A percentile compares a stretch with the other conserved stretches of the same genome.
Evolutionary conservation across 2,797 vertebrate genomes (phyloP).

Genomic region (Okamejei kenojei): DNA sequence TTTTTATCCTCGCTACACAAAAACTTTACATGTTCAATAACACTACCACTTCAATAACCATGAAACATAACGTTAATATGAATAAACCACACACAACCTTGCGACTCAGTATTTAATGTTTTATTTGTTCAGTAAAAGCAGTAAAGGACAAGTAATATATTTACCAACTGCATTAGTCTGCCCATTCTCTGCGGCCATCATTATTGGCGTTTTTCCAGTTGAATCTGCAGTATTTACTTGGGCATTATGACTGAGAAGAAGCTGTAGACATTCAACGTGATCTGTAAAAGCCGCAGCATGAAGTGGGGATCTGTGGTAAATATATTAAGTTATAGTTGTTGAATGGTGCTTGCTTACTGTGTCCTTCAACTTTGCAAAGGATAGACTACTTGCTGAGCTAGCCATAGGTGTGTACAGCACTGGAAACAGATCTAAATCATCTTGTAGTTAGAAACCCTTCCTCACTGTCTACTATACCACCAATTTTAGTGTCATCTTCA

Average conservation of each 20-base stretch:
- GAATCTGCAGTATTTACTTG: conserved; percentile 83
- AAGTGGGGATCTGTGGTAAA: conserved; percentile 73
- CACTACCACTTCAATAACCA: no score
- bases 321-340: neutral
- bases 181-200: conserved; percentile 96
- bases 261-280: conserved; percentile 93
- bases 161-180: conserved; percentile 94
- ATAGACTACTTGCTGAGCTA: neutral
- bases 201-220: conserved; percentile 86
- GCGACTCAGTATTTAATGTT: neutral
- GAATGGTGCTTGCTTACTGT: neutral
- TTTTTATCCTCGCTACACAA: neutral
- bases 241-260: conserved; percentile 89
- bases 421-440: no score
- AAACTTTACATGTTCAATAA: neutral
- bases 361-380: neutral
- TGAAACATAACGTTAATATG: no score
- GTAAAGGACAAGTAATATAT: conserved; percentile 42
- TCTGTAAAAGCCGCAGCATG: conserved; percentile 96
- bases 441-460: no score
- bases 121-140: neutral
- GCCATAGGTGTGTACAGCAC: no score
- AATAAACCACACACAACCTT: no score
- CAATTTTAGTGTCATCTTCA: no score
- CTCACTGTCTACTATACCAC: no score